Conservation (phyloP, 2,888 invertebrate species). For the Stictocephala bisonia region DNA sequence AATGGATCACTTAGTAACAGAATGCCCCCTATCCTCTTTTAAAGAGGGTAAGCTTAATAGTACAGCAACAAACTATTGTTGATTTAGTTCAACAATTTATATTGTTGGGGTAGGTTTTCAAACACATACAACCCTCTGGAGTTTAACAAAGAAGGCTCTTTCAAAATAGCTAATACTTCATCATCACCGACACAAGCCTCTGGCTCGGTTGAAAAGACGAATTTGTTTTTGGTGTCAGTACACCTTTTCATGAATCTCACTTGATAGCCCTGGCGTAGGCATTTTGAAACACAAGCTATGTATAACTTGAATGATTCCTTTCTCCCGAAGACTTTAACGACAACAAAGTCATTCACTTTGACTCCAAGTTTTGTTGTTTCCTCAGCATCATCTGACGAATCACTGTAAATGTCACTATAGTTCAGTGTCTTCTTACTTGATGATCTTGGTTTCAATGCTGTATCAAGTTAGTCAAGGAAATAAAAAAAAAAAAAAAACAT, state of each 20-base stretch:
- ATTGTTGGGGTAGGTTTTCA: slow-evolving; percentile 29
- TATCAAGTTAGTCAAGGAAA: slow-evolving; percentile 28
- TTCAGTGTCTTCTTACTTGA: background rate
- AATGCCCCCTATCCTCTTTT: too few species aligned
- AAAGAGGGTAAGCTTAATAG: slow-evolving; percentile 5
- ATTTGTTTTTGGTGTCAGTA: slow-evolving; percentile 28
- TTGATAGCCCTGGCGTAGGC: background rate
- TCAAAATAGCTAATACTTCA: slow-evolving; percentile 22
- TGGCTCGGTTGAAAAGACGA: slow-evolving; percentile 20
- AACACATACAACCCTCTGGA: slow-evolving; percentile 25
- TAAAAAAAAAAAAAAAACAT: slow-evolving; percentile 3
- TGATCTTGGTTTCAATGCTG: slow-evolving; percentile 8
- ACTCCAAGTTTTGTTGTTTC: slow-evolving; percentile 20
- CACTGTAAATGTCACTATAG: background rate
- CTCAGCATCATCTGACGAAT: slow-evolving; percentile 8
- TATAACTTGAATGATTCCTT: slow-evolving; percentile 20
- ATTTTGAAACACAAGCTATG: slow-evolving; percentile 25
- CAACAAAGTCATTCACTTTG: slow-evolving; percentile 32
- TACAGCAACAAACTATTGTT: slow-evolving; percentile 19
- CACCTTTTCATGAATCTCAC: slow-evolving; percentile 25
- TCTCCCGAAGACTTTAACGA: slow-evolving; percentile 22
- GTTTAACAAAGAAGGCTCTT: slow-evolving; percentile 35
- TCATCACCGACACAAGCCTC: slow-evolving; percentile 20
- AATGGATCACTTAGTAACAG: too few species aligned
- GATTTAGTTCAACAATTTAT: slow-evolving; percentile 26